Conservation (phyloP, 2,888 invertebrate species). For the Oxyteleia sp. region DNA sequence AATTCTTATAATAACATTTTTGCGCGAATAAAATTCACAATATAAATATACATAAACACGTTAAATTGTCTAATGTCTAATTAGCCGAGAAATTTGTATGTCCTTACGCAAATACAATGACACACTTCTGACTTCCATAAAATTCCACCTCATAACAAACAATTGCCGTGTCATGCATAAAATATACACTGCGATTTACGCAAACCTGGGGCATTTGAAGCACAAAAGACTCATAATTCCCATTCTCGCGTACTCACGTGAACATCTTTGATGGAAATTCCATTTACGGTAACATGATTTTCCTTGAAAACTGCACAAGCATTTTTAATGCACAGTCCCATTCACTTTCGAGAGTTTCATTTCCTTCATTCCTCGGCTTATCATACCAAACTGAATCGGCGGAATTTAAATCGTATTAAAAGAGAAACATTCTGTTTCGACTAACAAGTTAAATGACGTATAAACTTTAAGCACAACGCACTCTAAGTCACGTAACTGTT, state of each 20-base stretch:
- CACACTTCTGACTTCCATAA: too few species aligned
- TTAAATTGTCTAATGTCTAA: too few species aligned
- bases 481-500: background rate
- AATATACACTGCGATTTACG: background rate
- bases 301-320: background rate
- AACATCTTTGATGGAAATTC: slow-evolving; percentile 5
- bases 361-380: slow-evolving; percentile 13
- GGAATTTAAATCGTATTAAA: slow-evolving; percentile 8
- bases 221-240: background rate
- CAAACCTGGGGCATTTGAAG: background rate
- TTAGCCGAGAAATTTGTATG: too few species aligned
- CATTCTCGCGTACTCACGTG: background rate
- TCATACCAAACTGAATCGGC: slow-evolving; percentile 10
- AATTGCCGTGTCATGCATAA: too few species aligned
- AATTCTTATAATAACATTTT: too few species aligned
- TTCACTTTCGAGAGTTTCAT: slow-evolving; percentile 6
- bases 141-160: too few species aligned
- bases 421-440: slow-evolving; percentile 13
- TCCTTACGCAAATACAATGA: too few species aligned
- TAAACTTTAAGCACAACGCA: slow-evolving; percentile 10
- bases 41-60: too few species aligned
- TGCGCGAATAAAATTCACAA: too few species aligned
- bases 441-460: slow-evolving; percentile 7
- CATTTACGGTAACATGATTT: slow-evolving; percentile 3
- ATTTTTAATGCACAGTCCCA: slow-evolving; percentile 3